phyloP scores from a whole-genome alignment of 2,113 vertebrate genomes.

The Rhabdomys dilectus region DNA sequence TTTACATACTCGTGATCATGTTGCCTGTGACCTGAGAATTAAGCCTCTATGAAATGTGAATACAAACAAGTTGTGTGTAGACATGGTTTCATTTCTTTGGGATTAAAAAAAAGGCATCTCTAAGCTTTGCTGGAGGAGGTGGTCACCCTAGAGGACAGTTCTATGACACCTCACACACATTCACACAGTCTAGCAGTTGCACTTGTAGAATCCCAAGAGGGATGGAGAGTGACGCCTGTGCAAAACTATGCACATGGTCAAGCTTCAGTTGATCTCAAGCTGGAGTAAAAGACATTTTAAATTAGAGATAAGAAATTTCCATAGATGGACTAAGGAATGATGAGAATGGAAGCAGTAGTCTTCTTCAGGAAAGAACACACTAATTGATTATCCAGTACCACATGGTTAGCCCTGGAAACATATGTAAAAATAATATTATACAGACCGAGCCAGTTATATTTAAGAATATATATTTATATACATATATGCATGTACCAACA shows the following conservation, averaged over 20 bases:
- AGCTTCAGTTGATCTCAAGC: not conserved
- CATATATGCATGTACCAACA: not conserved
- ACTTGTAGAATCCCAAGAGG: not conserved
- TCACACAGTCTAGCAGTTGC: not conserved
- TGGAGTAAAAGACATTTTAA: constrained; percentile 21
- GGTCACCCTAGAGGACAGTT: no score
- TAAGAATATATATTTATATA: not conserved
- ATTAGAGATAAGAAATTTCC: not conserved
- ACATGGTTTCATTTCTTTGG: not conserved
- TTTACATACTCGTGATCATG: not conserved
- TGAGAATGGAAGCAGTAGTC: not conserved
- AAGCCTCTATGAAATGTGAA: not conserved
- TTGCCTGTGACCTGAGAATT: not conserved
- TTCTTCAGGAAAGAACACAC: not conserved
- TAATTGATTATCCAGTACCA: not conserved
- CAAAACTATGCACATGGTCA: not conserved
- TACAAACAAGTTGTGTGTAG: not conserved
- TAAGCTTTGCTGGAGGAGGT: not conserved
- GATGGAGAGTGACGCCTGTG: not conserved
- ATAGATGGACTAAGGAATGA: not conserved
- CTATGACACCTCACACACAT: not conserved
- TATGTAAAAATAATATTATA: not conserved
- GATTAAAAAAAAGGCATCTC: not conserved
- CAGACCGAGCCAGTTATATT: not conserved
- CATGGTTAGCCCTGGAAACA: not conserved